phyloP scores from a whole-genome alignment of 2,888 invertebrate genomes.

The Drosophila yooni region DNA sequence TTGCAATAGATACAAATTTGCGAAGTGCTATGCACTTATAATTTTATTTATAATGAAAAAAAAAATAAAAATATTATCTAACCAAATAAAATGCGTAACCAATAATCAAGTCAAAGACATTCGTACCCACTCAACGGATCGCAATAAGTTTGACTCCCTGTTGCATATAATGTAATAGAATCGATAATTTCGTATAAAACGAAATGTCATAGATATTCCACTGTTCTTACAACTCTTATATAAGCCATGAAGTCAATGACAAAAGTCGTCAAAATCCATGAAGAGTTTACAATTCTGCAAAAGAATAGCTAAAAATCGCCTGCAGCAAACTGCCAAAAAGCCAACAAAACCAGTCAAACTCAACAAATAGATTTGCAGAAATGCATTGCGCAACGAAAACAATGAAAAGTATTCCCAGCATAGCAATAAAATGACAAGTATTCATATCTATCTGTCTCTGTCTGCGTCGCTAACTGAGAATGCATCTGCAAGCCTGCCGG shows the following conservation, averaged over 20 bases:
- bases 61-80: neutral
- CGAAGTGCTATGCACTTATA: neutral
- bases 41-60: neutral
- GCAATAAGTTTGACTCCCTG: neutral
- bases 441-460: neutral
- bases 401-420: slow-evolving; percentile 42
- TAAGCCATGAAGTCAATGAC: slow-evolving; percentile 43
- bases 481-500: slow-evolving; percentile 19
- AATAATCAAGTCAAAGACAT: neutral
- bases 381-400: slow-evolving; percentile 44
- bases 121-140: neutral
- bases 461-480: neutral
- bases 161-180: neutral
- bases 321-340: slow-evolving; percentile 21
- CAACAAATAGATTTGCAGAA: slow-evolving; percentile 22
- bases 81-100: neutral
- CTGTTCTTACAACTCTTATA: neutral
- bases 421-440: slow-evolving; percentile 61
- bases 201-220: neutral
- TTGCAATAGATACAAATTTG: neutral
- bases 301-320: slow-evolving; percentile 9
- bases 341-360: slow-evolving; percentile 5
- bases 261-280: slow-evolving; percentile 34
- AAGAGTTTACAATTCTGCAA: slow-evolving; percentile 17
- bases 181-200: neutral